A percentile compares a stretch with the other conserved stretches of the same genome.
Conservation (phyloP, 2,113 vertebrate species). For the Eurystomus gularis region DNA sequence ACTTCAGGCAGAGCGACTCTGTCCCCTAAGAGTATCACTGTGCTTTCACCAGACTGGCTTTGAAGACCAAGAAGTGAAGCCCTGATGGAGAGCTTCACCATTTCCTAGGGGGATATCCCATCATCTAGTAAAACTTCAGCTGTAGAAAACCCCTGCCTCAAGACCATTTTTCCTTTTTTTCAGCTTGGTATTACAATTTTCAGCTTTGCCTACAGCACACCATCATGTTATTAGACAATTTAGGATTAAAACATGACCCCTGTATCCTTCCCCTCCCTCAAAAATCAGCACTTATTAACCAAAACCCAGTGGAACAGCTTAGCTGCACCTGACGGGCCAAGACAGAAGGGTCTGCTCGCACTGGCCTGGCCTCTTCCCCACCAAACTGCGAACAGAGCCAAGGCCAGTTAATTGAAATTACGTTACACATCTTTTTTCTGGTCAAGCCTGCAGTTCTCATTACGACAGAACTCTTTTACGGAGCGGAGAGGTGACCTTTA, state of each 20-base stretch:
- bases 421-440: neutral
- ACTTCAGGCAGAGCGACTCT: neutral
- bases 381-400: neutral
- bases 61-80: neutral
- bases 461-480: neutral
- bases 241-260: neutral
- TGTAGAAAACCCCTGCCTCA: neutral
- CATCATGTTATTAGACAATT: neutral
- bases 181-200: fast-evolving
- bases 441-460: neutral
- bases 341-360: neutral
- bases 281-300: neutral
- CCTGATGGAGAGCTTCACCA: neutral
- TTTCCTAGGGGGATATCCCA: neutral
- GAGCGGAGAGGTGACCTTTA: neutral
- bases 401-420: neutral
- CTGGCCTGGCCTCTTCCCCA: neutral
- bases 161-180: neutral
- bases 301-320: neutral
- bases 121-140: neutral
- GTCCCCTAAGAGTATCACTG: neutral
- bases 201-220: neutral
- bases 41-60: neutral
- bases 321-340: fast-evolving
- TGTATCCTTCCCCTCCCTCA: neutral